These are phyloP conservation scores for Cololabis saira DNA, from an alignment of 2,113 vertebrate species.

Conservation along the genomic window DNA sequence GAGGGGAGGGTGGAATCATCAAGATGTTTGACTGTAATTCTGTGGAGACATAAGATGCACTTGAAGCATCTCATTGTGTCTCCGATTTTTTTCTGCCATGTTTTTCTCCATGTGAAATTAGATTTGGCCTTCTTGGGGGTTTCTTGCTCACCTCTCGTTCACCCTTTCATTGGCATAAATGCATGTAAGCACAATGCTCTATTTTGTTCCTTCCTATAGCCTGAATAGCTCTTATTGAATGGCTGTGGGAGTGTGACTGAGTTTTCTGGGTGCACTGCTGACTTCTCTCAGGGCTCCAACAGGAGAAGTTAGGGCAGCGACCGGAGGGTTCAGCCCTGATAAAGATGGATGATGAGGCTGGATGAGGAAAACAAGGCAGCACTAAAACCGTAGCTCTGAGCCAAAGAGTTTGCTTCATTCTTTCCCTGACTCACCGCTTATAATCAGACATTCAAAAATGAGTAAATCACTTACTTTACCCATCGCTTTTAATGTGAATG, in stretches of 20 bases:
- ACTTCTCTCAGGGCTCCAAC: constrained; percentile 58
- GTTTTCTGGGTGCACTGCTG: constrained; percentile 52
- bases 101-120: constrained; percentile 48
- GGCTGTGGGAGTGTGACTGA: constrained; percentile 47
- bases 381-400: constrained; percentile 63
- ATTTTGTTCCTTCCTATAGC: constrained; percentile 60
- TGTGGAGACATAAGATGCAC: constrained; percentile 47
- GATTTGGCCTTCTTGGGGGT: constrained; percentile 38
- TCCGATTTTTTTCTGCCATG: constrained; percentile 1
- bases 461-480: constrained; percentile 65
- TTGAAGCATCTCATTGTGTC: constrained; percentile 65
- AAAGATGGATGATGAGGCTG: constrained; percentile 66
- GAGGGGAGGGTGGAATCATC: constrained; percentile 34
- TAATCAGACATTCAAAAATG: constrained; percentile 75
- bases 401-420: constrained; percentile 57
- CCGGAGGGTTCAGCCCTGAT: constrained; percentile 51
- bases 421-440: constrained; percentile 66
- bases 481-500: constrained; percentile 24
- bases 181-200: constrained; percentile 63
- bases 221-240: constrained; percentile 72
- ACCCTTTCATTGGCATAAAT: constrained; percentile 49
- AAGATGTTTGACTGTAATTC: constrained; percentile 47
- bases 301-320: constrained; percentile 42
- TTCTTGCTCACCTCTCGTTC: constrained; percentile 67
- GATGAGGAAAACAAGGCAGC: constrained; percentile 39